Evolutionary conservation across 2,888 invertebrate species (phyloP).

Genomic region (Apamea crenata): DNA sequence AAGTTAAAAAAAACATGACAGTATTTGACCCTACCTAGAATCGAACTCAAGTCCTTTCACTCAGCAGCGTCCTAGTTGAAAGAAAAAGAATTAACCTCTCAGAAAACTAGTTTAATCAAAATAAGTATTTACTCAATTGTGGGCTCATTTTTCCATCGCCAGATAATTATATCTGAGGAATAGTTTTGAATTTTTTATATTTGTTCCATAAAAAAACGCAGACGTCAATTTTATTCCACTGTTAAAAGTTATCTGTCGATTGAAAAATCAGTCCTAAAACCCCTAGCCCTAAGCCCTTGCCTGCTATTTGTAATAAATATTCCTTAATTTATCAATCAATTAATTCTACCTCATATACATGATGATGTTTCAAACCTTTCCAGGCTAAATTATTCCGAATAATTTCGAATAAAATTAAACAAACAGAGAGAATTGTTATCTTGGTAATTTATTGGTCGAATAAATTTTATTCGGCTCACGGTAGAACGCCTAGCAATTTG

Average conservation of each 20-base stretch:
- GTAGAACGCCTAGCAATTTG: constrained; percentile 60
- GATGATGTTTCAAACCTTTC: constrained; percentile 20
- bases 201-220: too few relatives aligned
- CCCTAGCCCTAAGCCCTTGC: too few relatives aligned
- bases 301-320: constrained; percentile 1
- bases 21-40: not conserved
- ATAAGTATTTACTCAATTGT: not conserved
- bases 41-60: not conserved
- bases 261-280: too few relatives aligned
- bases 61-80: not conserved
- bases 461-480: constrained; percentile 72
- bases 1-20: not conserved
- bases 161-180: too few relatives aligned
- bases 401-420: constrained; percentile 72
- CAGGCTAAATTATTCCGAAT: constrained; percentile 49
- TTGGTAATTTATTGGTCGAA: constrained; percentile 72
- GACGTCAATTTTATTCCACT: too few relatives aligned
- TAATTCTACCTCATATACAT: constrained; percentile 17
- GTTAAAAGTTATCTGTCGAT: too few relatives aligned
- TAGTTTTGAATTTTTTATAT: too few relatives aligned
- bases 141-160: too few relatives aligned
- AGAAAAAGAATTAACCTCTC: not conserved
- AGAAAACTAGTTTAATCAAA: not conserved
- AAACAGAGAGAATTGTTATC: constrained; percentile 70
- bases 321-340: constrained; percentile 36